Conservation (phyloP, 2,797 vertebrate genomes). For the Trachops cirrhosus region DNA sequence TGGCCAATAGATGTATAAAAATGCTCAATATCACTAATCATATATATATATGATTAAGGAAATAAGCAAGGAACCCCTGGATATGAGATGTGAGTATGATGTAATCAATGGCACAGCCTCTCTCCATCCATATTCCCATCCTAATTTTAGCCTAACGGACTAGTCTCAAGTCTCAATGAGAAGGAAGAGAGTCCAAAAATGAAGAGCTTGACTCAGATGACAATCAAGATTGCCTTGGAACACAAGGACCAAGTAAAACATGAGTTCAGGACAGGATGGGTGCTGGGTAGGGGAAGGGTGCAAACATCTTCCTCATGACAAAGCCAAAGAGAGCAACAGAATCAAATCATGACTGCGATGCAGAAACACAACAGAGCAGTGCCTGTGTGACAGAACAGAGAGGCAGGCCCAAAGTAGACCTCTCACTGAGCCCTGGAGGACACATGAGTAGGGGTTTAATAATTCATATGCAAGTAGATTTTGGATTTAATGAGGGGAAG, state of each 20-base stretch:
- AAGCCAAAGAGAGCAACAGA: background rate
- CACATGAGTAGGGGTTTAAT: background rate
- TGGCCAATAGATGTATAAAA: too few species aligned
- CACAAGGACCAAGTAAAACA: background rate
- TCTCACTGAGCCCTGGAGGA: background rate
- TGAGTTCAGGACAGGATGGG: background rate
- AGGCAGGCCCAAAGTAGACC: accelerated
- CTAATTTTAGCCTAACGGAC: background rate
- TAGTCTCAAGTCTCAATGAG: background rate
- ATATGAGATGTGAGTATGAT: background rate
- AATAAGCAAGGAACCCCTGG: background rate
- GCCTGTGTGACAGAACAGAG: background rate
- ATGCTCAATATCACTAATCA: too few species aligned
- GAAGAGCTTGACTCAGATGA: background rate
- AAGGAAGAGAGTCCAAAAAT: background rate
- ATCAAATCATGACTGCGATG: background rate
- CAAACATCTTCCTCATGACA: background rate
- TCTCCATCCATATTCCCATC: background rate
- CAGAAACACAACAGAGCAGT: background rate
- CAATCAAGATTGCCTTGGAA: background rate
- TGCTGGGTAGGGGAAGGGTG: accelerated
- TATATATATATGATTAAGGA: background rate
- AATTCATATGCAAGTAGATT: slow-evolving; percentile 2
- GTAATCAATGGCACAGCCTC: background rate
- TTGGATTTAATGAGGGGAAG: slow-evolving; percentile 46